Evolutionary conservation across 1,140 invertebrate species (phyloP), one percentile per base, ranked within the genome.

Genomic region (Doryteuthis pealeii): DNA sequence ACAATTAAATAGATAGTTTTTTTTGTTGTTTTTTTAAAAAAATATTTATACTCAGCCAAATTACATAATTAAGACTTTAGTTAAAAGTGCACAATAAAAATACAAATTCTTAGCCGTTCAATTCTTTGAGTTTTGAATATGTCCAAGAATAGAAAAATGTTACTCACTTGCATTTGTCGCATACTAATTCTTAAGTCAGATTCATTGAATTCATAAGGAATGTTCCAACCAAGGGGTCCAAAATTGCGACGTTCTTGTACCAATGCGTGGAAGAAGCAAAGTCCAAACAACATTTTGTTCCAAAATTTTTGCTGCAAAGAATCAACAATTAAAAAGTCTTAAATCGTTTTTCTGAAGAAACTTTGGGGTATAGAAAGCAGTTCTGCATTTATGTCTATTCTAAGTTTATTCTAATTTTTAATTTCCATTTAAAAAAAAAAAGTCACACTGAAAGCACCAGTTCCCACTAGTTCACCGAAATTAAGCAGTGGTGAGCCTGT

Each of bases 201-300:
- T 73, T 88, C 86, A 76, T 89, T 89, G 76, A 89, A 89, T 75
- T 89, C 88, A 77, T 89, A 89, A 0, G 88, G 87, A 76, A 89
- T 89, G 80, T 89, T 89, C 88, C 88, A 89, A 30, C 88, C 88
- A 1, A 89, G 80, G 8, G 87, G 87, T 62, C 87, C 88, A 83
- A 89, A 89, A 79, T 88, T 88, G 68, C 88, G 79, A 67, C 88
- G 82, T 75, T 89, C 88, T 72, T 89, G 88, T 3, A 89, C 87
- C 77, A 89, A 74, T 33, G 86, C 87, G 80, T 89, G 88, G 83
- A 89, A 88, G 81, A 88, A 88, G 74, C 87, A 88, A 45, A 89
- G 79, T 18, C 85, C 87, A 81, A 88, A 87, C 78, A 89, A 76
- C 86, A 89, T 85, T 78, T 87, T 87, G 79, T 88, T 86, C 84